These are phyloP conservation scores for Leucopternis melanops DNA, from an alignment of 2,113 vertebrate species.

Conservation along the genomic window DNA sequence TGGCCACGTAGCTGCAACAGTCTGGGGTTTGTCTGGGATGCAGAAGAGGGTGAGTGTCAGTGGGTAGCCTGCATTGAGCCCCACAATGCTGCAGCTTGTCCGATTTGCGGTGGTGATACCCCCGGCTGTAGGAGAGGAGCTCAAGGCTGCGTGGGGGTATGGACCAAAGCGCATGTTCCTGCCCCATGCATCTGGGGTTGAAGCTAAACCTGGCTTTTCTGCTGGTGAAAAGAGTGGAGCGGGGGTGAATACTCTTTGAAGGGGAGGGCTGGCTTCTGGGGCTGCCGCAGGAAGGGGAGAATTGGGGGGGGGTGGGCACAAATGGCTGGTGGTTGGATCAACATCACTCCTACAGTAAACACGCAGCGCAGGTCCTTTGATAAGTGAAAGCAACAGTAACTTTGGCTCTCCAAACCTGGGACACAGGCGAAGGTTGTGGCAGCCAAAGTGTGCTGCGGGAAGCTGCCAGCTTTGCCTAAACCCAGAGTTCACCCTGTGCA, in stretches of 20 bases:
- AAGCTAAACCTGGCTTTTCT: neutral
- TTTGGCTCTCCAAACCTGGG: neutral
- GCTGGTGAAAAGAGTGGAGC: neutral
- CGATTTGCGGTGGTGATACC: neutral
- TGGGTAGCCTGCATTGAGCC: neutral
- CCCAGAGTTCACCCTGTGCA: neutral
- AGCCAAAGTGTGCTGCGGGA: neutral
- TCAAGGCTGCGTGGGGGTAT: neutral
- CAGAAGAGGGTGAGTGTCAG: neutral
- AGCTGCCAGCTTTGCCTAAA: neutral
- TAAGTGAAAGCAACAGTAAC: neutral
- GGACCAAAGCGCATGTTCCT: neutral
- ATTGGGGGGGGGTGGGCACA: neutral
- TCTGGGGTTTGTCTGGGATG: neutral
- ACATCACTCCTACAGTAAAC: neutral
- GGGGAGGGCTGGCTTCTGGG: neutral
- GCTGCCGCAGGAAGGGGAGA: neutral
- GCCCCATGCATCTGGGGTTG: neutral
- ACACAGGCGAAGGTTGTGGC: neutral
- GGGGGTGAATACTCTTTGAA: neutral
- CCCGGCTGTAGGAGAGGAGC: neutral
- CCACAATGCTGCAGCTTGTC: neutral
- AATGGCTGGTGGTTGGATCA: neutral
- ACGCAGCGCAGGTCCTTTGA: neutral
- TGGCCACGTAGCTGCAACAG: neutral